Percentiles rank a stretch among this genome's conserved stretches.
These are phyloP conservation scores for Monodelphis domestica DNA, from an alignment of 2,797 vertebrate genomes.

Conservation along the genomic window DNA sequence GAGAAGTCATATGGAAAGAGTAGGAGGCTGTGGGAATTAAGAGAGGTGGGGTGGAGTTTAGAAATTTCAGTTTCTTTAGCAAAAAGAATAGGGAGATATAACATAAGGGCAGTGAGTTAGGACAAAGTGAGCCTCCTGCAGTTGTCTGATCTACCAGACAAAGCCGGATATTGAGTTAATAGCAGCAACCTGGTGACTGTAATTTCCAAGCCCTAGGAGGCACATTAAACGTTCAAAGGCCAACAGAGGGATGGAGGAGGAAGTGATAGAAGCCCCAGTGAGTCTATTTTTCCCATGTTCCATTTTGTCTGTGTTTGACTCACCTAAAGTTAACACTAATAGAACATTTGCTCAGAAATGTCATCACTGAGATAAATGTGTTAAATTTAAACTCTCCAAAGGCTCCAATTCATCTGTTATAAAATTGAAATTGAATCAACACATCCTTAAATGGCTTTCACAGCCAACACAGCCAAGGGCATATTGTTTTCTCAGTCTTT, in stretches of 20 bases:
- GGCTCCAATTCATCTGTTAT: constrained; percentile 14
- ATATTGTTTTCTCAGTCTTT: constrained; percentile 40
- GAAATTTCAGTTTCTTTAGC: constrained; percentile 5
- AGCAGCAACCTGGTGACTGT: not conserved
- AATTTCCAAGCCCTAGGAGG: constrained; percentile 34
- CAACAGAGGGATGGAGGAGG: constrained; percentile 43
- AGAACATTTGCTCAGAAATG: constrained; percentile 76
- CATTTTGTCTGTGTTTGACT: constrained; percentile 1
- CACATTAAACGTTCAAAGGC: constrained; percentile 61
- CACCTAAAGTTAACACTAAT: constrained; percentile 70
- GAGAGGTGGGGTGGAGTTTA: not conserved
- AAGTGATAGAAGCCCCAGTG: constrained; percentile 52
- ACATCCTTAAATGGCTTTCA: constrained; percentile 29
- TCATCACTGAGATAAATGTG: not conserved
- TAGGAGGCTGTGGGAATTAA: not conserved
- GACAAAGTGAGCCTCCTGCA: not conserved
- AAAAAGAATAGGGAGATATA: constrained; percentile 36
- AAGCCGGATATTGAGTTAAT: constrained; percentile 41
- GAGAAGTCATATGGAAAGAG: not conserved
- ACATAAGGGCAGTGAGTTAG: not conserved
- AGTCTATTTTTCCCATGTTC: constrained; percentile 64
- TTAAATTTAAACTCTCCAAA: constrained; percentile 50
- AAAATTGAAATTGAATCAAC: constrained; percentile 13
- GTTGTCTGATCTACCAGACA: not conserved
- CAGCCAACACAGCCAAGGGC: constrained; percentile 8